Base-by-base conservation (phyloP, 2,797 vertebrate species). In the Simalia tracyae region DNA sequence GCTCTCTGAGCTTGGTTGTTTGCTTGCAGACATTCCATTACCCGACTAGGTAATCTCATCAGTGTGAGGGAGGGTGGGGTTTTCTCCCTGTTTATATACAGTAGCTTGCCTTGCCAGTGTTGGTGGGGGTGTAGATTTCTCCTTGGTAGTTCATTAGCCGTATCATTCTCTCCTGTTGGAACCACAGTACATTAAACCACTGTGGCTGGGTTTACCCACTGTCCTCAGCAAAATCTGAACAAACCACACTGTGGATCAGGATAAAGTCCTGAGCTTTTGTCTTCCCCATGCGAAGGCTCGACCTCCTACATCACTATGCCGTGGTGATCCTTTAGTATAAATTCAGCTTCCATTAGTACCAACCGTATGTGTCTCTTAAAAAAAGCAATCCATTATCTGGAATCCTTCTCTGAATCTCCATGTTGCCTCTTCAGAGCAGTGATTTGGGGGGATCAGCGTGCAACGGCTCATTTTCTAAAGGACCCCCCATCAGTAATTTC, bases 391-490 rank as follows among this genome's bases (percentile, higher is more conserved):
- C 2, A 57, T 26, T n/a, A 4, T 59, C 84, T 86, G 90, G 26
- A 72, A 46, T 26, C 68, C 50, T 22, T 72, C 26, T 46, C 31
- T 86, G 36, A 56, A 87, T 72, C 8, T 86, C 93, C 94, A 90
- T 89, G 59, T 86, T 92, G 36, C 84, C 92, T 92, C 87, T 90
- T 61, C 24, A 56, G 85, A 42, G 24, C 31, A 14, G 15, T 0
- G 28, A 59, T 42, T 81, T 59, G 56, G 12, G 76, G 59, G n/a
- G n/a, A 81, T 59, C 88, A 93, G 91, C 92, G 86, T 88, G 26
- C 91, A 76, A 93, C 87, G 54, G 28, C 4, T 93, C 91, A 84
- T 96, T 94, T 93, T 90, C 87, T 91, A 63, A 87, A 50, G 9
- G n/a, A 36, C 46, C 54, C n/a, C 10, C 19, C n/a, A 24, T 90